These are phyloP conservation scores for Abramis brama DNA, from an alignment of 2,113 vertebrate species.

Conservation along the genomic window DNA sequence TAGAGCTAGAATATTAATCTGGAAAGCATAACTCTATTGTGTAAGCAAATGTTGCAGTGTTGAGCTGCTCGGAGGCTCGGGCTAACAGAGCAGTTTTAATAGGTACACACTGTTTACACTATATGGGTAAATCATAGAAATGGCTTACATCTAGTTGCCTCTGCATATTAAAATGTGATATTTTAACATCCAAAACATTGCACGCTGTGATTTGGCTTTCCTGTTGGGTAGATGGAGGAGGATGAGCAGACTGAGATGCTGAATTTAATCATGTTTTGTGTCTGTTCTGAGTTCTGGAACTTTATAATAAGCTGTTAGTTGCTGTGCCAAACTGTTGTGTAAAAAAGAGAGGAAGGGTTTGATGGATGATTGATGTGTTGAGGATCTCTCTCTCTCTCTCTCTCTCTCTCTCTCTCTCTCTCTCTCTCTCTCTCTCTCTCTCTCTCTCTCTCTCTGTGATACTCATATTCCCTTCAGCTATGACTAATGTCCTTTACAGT, in stretches of 20 bases:
- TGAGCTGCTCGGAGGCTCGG: not conserved
- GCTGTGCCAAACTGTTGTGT: not conserved
- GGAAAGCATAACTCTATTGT: not conserved
- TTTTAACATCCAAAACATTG: not conserved
- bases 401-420: not conserved
- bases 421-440: not conserved
- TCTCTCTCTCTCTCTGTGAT: not conserved
- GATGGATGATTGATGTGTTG: slow-evolving; percentile 11
- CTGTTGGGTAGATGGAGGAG: not conserved
- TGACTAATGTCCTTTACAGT: slow-evolving; percentile 28
- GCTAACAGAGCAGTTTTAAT: not conserved
- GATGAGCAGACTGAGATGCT: not conserved
- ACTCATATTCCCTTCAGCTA: not conserved
- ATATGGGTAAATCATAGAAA: not conserved
- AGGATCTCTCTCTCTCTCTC: not conserved
- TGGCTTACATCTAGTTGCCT: not conserved
- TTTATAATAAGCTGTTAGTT: slow-evolving; percentile 5
- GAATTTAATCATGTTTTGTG: not conserved
- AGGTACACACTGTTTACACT: not conserved
- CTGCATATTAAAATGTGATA: not conserved
- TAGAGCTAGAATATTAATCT: not conserved
- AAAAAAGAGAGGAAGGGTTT: not conserved
- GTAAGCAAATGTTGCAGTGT: not conserved
- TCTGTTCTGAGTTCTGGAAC: slow-evolving; percentile 7
- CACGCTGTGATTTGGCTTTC: not conserved